Evolutionary conservation across 2,888 invertebrate genomes (phyloP).

Genomic region (Melipona bicolor): DNA sequence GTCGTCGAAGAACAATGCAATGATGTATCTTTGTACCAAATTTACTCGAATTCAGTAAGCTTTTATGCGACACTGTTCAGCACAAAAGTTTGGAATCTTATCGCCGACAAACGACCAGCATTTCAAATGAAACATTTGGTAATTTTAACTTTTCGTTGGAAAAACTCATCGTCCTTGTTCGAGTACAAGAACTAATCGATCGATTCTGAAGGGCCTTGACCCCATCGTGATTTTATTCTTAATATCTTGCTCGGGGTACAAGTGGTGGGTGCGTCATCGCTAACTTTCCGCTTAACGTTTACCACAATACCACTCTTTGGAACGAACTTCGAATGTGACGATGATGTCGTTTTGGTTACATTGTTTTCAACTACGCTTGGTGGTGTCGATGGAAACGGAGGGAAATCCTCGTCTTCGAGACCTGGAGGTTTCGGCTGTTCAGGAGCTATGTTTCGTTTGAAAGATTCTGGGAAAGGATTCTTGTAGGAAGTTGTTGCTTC

Average conservation of each 20-base stretch:
- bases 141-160: background rate
- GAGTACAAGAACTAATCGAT: background rate
- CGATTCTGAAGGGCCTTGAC: constrained; percentile 78
- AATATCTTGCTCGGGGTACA: constrained; percentile 68
- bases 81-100: background rate
- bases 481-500: constrained; percentile 37
- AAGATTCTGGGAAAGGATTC: constrained; percentile 43
- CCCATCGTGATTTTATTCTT: constrained; percentile 81
- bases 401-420: constrained; percentile 79
- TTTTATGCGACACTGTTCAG: background rate
- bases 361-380: constrained; percentile 48
- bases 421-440: constrained; percentile 81
- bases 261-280: constrained; percentile 63
- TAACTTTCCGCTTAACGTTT: constrained; percentile 77
- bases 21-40: background rate
- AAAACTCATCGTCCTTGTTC: background rate
- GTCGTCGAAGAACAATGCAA: background rate
- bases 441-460: constrained; percentile 65
- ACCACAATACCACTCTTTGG: constrained; percentile 79
- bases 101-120: background rate
- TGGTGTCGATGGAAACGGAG: constrained; percentile 72
- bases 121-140: background rate
- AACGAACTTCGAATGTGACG: constrained; percentile 66
- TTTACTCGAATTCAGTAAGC: background rate
- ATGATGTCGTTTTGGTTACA: constrained; percentile 44